These are phyloP conservation scores for Tribolium castaneum DNA, from an alignment of 1,140 invertebrate genomes.

Conservation along the genomic window DNA sequence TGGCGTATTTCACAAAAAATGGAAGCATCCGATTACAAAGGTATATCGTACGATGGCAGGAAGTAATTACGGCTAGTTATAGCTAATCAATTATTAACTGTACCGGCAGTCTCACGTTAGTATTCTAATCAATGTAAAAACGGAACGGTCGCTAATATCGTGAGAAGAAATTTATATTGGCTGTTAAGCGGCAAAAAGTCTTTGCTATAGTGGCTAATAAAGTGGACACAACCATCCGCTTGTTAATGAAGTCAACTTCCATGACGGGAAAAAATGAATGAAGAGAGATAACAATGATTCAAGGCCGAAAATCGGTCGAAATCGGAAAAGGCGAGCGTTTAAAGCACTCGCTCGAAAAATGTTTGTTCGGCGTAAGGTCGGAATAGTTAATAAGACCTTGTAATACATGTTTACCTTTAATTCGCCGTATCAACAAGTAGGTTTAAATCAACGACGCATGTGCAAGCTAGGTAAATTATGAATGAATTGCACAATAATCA, in stretches of 20 bases:
- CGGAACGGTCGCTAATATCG: slow-evolving; percentile 12
- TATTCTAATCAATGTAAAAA: slow-evolving; percentile 32
- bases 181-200: background rate
- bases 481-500: slow-evolving; percentile 36
- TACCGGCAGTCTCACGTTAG: slow-evolving; percentile 32
- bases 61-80: slow-evolving; percentile 31
- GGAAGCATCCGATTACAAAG: slow-evolving; percentile 9
- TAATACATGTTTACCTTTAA: slow-evolving; percentile 36
- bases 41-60: slow-evolving; percentile 11
- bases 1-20: background rate
- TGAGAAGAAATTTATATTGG: slow-evolving; percentile 21
- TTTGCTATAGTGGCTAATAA: background rate
- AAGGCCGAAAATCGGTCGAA: background rate
- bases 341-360: background rate
- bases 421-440: slow-evolving; percentile 28
- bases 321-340: no score
- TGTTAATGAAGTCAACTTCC: background rate
- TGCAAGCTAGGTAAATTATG: slow-evolving; percentile 25
- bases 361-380: slow-evolving; percentile 9
- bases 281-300: background rate
- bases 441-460: slow-evolving; percentile 29
- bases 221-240: slow-evolving; percentile 28
- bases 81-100: slow-evolving; percentile 34
- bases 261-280: background rate
- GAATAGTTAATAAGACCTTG: slow-evolving; percentile 15